Conservation (phyloP, 2,113 vertebrate species). For the human (Homo sapiens) region DNA sequence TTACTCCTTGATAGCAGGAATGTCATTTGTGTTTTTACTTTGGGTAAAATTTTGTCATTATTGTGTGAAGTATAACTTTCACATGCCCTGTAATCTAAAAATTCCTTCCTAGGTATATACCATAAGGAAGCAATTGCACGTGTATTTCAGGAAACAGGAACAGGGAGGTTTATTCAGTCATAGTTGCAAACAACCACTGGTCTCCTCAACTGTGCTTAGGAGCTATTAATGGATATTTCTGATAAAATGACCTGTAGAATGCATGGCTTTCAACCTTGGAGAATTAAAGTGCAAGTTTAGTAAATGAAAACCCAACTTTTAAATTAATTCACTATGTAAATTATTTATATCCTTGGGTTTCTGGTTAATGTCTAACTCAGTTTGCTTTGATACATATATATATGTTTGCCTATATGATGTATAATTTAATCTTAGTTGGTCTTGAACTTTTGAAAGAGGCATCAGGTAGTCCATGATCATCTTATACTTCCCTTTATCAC, state of each 20-base stretch:
- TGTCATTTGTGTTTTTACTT: not conserved
- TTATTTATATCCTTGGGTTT: not conserved
- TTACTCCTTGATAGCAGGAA: not conserved
- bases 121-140: not conserved
- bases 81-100: not conserved
- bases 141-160: not conserved
- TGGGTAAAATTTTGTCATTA: not conserved
- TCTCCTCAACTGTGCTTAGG: not conserved
- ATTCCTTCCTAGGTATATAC: not conserved
- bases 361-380: not conserved
- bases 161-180: not conserved
- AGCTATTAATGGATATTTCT: not conserved
- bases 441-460: not conserved
- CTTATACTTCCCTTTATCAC: not conserved
- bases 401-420: not conserved
- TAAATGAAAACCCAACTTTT: not conserved
- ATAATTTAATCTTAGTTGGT: not conserved
- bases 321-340: not conserved
- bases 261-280: not conserved
- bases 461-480: not conserved
- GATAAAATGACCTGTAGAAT: not conserved
- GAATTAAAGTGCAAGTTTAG: not conserved
- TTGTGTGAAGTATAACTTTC: not conserved
- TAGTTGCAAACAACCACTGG: not conserved
- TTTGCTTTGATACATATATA: not conserved